Evolutionary conservation across 2,113 vertebrate genomes (phyloP), one percentile per base, ranked within the genome.

Genomic region (Eudorcas thomsonii): DNA sequence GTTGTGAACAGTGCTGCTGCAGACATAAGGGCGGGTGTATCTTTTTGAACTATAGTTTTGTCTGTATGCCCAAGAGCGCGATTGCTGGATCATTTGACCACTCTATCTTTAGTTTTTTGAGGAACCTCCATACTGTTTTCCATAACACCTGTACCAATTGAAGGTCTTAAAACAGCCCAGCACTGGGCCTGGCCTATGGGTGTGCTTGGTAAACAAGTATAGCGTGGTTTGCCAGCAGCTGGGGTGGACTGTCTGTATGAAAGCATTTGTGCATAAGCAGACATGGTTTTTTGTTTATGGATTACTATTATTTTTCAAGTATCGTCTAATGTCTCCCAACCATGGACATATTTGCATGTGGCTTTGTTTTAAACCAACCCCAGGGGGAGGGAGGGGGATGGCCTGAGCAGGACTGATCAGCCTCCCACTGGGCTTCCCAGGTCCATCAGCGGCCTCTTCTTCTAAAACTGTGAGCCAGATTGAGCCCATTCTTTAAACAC

Each of bases 401-500:
- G 21, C 7, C n/a, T 2, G 0, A 12, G 33, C n/a, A 52, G 86
- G 71, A 48, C 43, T 62, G 13, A 2, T 7, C 1, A n/a, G 10
- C 45, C 33, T 45, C 62, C n/a, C 5, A 1, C 39, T 33, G 50
- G 25, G 12, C 43, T 30, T 39, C 25, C 52, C 28, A 48, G 30
- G 10, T 62, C 82, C 14, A 0, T 26, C n/a, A 39, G 57, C n/a
- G 4, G 0, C 5, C 15, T 33, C 62, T 60, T 54, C 43, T 60
- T 88, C 96, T 1, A 15, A 30, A 96, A 94, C 94, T 71, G 26
- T 87, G n/a, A 77, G 55, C 50, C 88, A 97, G 86, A 97, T 33
- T 82, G 88, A 97, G 96, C 95, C 96, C 92, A 19, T 97, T 96
- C 96, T 97, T 94, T 92, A 94, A 98, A 84, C 92, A 33, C 26